A percentile compares a stretch with the other conserved stretches of the same genome.
phyloP scores from a whole-genome alignment of 1,140 invertebrate species.

The Rhopalosiphum padi region DNA sequence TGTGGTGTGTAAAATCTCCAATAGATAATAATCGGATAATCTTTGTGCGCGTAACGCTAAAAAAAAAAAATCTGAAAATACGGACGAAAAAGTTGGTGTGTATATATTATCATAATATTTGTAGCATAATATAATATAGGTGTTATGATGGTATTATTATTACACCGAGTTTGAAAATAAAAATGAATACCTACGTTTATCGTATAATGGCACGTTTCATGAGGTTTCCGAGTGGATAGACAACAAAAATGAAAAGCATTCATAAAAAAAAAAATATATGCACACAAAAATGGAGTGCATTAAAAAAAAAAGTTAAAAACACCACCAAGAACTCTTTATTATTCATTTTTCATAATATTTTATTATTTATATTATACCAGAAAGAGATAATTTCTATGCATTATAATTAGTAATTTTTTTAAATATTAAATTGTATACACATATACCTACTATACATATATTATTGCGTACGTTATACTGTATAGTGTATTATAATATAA shows the following conservation, averaged over 20 bases:
- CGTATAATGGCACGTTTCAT: neutral
- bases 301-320: neutral
- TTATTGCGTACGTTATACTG: neutral
- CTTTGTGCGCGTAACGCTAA: neutral
- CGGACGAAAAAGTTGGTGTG: neutral
- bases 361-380: neutral
- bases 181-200: neutral
- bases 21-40: neutral
- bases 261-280: neutral
- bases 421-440: neutral
- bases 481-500: neutral
- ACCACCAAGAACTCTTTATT: neutral
- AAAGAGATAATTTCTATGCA: neutral
- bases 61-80: neutral
- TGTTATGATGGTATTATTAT: neutral
- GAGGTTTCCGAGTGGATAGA: neutral
- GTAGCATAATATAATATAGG: neutral
- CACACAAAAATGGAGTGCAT: neutral
- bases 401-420: neutral
- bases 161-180: neutral
- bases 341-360: neutral
- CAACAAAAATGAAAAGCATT: neutral
- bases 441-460: no score
- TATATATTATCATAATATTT: neutral
- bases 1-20: neutral